These are phyloP conservation scores for Patella ulyssiponensis DNA, from an alignment of 2,888 invertebrate genomes.

Conservation along the genomic window DNA sequence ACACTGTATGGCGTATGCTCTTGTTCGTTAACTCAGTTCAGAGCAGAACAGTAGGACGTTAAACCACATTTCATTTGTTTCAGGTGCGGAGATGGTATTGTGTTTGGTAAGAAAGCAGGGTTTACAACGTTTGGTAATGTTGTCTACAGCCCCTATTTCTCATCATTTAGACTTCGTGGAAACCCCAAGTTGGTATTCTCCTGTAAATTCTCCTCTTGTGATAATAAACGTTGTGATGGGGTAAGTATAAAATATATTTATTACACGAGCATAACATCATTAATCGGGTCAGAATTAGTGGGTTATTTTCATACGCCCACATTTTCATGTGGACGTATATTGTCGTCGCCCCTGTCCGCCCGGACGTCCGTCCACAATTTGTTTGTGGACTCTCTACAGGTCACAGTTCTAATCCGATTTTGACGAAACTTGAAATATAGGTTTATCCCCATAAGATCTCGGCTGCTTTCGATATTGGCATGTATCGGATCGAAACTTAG, in stretches of 20 bases:
- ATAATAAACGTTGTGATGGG: conserved; percentile 2
- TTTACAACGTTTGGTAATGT: background rate
- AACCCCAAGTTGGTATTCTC: conserved; percentile 6
- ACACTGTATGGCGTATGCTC: no score
- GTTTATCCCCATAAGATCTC: no score
- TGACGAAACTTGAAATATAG: no score
- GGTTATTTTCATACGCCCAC: background rate
- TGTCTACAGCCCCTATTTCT: conserved; percentile 15
- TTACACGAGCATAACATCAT: background rate
- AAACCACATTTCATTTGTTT: background rate
- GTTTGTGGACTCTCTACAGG: no score
- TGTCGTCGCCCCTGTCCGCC: no score
- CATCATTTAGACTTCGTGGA: conserved; percentile 17
- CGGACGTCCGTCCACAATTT: no score
- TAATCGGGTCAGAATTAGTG: background rate
- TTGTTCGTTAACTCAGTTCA: no score
- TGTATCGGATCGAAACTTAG: no score
- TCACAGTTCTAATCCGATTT: no score
- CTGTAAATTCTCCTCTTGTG: conserved; percentile 22
- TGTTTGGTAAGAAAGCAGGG: conserved; percentile 8
- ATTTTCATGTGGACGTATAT: no score
- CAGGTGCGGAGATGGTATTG: conserved; percentile 23
- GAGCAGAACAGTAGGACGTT: no score
- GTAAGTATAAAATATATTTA: conserved; percentile 8
- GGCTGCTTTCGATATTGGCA: no score